Base-by-base conservation (phyloP, 2,888 invertebrate genomes). In the Catocala fraxini region DNA sequence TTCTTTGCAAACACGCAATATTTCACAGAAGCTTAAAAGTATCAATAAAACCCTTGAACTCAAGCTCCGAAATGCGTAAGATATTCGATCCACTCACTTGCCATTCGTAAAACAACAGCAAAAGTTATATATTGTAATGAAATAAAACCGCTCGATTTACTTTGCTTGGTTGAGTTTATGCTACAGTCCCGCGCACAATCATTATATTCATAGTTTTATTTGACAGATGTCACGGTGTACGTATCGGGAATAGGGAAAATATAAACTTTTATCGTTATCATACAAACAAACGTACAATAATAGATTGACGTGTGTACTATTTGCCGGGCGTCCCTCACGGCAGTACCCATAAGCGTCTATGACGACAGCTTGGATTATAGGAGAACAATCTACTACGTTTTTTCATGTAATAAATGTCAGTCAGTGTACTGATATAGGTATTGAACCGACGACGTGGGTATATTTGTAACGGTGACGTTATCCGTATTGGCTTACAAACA, bases 281-380 rank as follows among this genome's bases (percentile, higher is more conserved):
- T 62, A 63, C 56, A 65, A 67, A 75, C 58, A 67, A 63, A 57
- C 51, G 59, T 69, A 75, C 75, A 79, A 77, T 79, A 74, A 82
- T 75, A 76, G 79, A 79, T 77, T 81, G 83, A 82, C 81, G 74
- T 79, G 82, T 79, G 73, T 70, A 79, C 80, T 81, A 81, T 85
- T 82, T 83, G 73, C 79, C 69, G 68, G 65, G 12, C 42, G 15
- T 47, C 70, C 59, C 70, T 74, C 70, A 70, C 70, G 70, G 71
- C 76, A 79, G 80, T 77, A 80, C 80, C 80, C 76, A 65, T 61
- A 57, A 53, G 56, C 59, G 46, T 42, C 51, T 54, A 47, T 12
- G 13, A 42, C 49, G 56, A 47, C 45, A 7, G 25, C 13, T 13
- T 43, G 56, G 42, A 55, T 34, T 56, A 47, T 56, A 25, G 43